Conservation (phyloP, 1,140 invertebrate genomes). For the Rhopalosiphum padi region DNA sequence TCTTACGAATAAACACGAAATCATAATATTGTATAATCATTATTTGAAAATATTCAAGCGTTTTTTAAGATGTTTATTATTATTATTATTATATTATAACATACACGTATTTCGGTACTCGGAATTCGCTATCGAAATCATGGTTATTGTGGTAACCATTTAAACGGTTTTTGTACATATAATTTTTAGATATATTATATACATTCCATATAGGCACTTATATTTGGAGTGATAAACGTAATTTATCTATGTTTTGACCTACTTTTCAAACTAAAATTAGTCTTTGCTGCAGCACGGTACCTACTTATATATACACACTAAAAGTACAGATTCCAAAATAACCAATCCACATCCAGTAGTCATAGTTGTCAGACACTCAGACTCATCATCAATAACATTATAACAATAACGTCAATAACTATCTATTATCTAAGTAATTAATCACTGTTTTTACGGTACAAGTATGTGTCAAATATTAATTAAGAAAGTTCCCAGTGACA, state of each 20-base stretch:
- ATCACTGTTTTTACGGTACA: neutral
- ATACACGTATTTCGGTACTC: neutral
- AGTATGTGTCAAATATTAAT: conserved; percentile 1
- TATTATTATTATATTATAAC: neutral
- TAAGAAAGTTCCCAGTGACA: neutral
- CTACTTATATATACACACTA: neutral
- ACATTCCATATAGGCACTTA: neutral
- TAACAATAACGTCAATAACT: neutral
- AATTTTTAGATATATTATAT: neutral
- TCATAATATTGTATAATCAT: neutral
- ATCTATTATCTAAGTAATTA: neutral
- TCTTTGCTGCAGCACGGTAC: neutral
- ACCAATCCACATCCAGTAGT: neutral
- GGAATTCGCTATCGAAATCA: neutral
- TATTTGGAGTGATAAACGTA: neutral
- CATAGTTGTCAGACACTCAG: neutral
- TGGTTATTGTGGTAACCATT: neutral
- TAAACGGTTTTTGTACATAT: neutral
- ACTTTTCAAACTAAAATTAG: conserved; percentile 4
- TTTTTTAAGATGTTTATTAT: neutral
- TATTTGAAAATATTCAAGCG: neutral
- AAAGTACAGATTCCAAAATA: neutral
- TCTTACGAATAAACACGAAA: neutral
- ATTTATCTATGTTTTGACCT: neutral
- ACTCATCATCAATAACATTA: neutral